Conservation (phyloP, 2,113 vertebrate species). For the Agelaius tricolor region DNA sequence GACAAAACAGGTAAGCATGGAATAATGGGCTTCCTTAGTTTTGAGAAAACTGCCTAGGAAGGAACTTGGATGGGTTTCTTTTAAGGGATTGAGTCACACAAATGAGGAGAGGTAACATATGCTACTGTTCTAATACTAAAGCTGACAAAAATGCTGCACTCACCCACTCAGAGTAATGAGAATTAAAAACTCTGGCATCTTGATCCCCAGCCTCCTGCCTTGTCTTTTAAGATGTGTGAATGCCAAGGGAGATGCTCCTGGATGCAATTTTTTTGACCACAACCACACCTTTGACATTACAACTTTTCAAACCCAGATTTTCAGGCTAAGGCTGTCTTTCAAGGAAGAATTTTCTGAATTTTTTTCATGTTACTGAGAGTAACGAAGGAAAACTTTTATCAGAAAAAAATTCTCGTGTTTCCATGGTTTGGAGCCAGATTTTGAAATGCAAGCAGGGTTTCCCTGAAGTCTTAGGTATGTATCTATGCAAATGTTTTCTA, state of each 20-base stretch:
- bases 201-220: not conserved
- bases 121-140: constrained; percentile 38
- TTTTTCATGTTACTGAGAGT: not conserved
- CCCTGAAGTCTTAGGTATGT: constrained; percentile 27
- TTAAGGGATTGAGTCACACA: not conserved
- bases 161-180: constrained; percentile 31
- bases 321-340: not conserved
- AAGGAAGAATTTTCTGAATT: not conserved
- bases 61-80: constrained; percentile 21
- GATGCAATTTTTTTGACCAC: not conserved
- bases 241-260: not conserved
- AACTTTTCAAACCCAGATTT: not conserved
- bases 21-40: not conserved
- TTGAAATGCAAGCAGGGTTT: not conserved
- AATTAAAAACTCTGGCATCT: not conserved
- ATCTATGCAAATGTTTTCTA: not conserved
- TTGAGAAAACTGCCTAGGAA: constrained; percentile 8
- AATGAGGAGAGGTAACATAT: constrained; percentile 55
- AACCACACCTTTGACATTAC: not conserved
- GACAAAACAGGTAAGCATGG: not conserved
- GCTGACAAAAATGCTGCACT: constrained; percentile 10
- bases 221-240: not conserved
- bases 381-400: not conserved
- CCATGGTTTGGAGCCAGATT: not conserved
- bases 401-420: not conserved